These are phyloP conservation scores for Limnodromus scolopaceus DNA, from an alignment of 2,797 vertebrate genomes.

Conservation along the genomic window DNA sequence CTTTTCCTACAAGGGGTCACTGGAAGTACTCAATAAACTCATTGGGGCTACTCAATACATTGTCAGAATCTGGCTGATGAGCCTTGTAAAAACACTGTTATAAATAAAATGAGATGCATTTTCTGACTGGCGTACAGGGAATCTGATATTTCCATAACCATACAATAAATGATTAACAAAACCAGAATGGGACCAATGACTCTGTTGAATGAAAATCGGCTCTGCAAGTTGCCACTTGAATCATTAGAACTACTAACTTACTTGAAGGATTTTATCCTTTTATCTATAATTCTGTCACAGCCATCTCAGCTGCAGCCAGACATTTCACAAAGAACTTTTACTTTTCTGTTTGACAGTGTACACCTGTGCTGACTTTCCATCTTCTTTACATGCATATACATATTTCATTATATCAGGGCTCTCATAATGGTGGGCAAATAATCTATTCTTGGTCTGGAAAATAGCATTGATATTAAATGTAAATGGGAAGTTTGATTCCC, in stretches of 20 bases:
- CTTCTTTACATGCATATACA: not conserved
- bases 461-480: conserved; percentile 28
- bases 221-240: not conserved
- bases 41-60: not conserved
- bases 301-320: not conserved
- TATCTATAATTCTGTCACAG: not conserved
- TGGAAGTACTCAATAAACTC: conserved; percentile 33
- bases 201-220: not conserved
- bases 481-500: conserved; percentile 39
- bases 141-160: not conserved
- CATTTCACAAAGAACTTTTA: not conserved
- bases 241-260: not conserved
- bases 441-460: not conserved
- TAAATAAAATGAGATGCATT: not conserved
- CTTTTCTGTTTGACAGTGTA: not conserved
- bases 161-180: not conserved
- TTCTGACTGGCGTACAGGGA: not conserved
- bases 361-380: conserved; percentile 7
- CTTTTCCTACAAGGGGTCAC: conserved; percentile 27
- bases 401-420: conserved; percentile 3
- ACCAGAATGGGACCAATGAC: not conserved
- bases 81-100: not conserved
- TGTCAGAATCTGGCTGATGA: not conserved
- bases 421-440: conserved; percentile 45
- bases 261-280: not conserved